These are phyloP conservation scores for Aegotheles bennettii DNA, from an alignment of 2,113 vertebrate genomes.

Conservation along the genomic window DNA sequence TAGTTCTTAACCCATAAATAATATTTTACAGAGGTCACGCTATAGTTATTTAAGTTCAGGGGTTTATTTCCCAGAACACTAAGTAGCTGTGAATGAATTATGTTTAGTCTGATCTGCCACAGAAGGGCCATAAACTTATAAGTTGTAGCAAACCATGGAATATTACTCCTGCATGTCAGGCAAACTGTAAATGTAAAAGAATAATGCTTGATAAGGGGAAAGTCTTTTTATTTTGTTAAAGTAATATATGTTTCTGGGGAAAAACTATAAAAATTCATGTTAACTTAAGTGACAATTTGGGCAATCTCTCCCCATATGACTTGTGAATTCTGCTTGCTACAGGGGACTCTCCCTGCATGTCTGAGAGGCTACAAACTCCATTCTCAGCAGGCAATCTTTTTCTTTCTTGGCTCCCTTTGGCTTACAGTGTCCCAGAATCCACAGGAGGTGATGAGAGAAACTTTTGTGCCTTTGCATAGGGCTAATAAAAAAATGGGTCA, in stretches of 20 bases:
- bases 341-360: neutral
- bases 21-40: constrained; percentile 79
- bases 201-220: constrained; percentile 72
- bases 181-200: constrained; percentile 70
- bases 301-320: neutral
- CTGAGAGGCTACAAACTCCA: constrained; percentile 7
- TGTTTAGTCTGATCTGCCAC: constrained; percentile 77
- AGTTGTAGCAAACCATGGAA: constrained; percentile 69
- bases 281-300: constrained; percentile 56
- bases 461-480: neutral
- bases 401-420: neutral
- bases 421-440: neutral
- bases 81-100: constrained; percentile 79
- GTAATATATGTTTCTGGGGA: constrained; percentile 60
- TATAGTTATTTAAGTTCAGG: constrained; percentile 75
- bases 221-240: constrained; percentile 68
- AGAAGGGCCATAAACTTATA: constrained; percentile 74
- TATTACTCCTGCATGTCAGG: constrained; percentile 72
- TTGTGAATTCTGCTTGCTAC: constrained; percentile 30
- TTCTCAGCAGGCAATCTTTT: neutral
- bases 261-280: constrained; percentile 65
- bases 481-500: neutral
- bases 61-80: constrained; percentile 76
- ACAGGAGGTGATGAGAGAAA: neutral
- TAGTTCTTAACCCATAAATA: constrained; percentile 74